phyloP scores from a whole-genome alignment of 2,888 invertebrate genomes.

The Diarsia mendica region DNA sequence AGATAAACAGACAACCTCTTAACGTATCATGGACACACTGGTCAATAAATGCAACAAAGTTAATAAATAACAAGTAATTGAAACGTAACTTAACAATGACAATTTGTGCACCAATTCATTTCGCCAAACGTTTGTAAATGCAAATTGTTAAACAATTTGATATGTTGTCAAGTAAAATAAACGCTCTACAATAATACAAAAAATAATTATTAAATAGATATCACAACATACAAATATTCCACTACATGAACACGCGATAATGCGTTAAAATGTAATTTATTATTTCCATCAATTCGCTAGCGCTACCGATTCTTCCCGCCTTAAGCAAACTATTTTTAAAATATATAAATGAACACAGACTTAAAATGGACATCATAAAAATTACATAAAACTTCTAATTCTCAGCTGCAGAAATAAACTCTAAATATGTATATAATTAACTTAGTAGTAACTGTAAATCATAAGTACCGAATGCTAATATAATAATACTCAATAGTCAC shows the following conservation, averaged over 20 bases:
- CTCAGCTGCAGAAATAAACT: slow-evolving; percentile 56
- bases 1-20: slow-evolving; percentile 47
- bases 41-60: slow-evolving; percentile 81
- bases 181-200: slow-evolving; percentile 39
- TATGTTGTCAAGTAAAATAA: slow-evolving; percentile 69
- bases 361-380: slow-evolving; percentile 57
- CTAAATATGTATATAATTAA: slow-evolving; percentile 18
- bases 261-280: slow-evolving; percentile 29
- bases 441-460: slow-evolving; percentile 44
- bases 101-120: slow-evolving; percentile 75
- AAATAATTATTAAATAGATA: slow-evolving; percentile 66
- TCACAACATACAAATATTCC: slow-evolving; percentile 75
- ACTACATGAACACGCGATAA: slow-evolving; percentile 47
- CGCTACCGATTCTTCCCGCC: slow-evolving; percentile 38
- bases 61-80: slow-evolving; percentile 58
- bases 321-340: slow-evolving; percentile 49
- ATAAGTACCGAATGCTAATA: slow-evolving; percentile 53
- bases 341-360: slow-evolving; percentile 68
- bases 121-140: slow-evolving; percentile 67
- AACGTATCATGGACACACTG: slow-evolving; percentile 41
- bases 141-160: slow-evolving; percentile 82
- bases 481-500: slow-evolving; percentile 46
- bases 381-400: slow-evolving; percentile 29
- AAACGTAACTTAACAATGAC: slow-evolving; percentile 68
- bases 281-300: slow-evolving; percentile 41